phyloP scores from a whole-genome alignment of 2,113 vertebrate genomes.

The Chauna torquata region DNA sequence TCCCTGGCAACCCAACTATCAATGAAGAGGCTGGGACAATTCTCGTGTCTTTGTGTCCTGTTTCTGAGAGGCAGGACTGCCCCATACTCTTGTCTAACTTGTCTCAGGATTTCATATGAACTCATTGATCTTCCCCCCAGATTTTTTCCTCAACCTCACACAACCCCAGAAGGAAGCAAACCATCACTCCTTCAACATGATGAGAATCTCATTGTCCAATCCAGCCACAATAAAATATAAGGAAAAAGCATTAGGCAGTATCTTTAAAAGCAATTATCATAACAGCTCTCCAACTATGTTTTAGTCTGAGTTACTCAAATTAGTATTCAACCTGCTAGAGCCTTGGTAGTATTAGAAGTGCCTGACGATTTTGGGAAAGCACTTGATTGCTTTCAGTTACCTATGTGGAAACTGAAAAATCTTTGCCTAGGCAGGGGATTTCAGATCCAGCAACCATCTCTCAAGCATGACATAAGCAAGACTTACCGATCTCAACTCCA shows the following conservation, averaged over 20 bases:
- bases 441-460: background rate
- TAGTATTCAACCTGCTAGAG: background rate
- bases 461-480: background rate
- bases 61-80: background rate
- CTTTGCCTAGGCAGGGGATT: background rate
- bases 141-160: background rate
- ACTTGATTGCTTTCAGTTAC: background rate
- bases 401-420: background rate
- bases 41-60: fast-evolving
- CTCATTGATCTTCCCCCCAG: background rate
- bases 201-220: background rate
- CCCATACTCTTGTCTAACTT: background rate
- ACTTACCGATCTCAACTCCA: background rate
- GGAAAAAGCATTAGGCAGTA: background rate
- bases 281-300: background rate
- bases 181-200: background rate
- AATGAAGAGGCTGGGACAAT: fast-evolving
- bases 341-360: background rate
- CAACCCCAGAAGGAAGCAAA: background rate
- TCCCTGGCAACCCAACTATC: background rate
- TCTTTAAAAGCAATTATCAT: background rate
- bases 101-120: background rate
- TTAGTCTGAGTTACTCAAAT: background rate
- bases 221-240: background rate
- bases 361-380: background rate